Evolutionary conservation across 2,113 vertebrate species (phyloP).

Genomic region (Abramis brama): DNA sequence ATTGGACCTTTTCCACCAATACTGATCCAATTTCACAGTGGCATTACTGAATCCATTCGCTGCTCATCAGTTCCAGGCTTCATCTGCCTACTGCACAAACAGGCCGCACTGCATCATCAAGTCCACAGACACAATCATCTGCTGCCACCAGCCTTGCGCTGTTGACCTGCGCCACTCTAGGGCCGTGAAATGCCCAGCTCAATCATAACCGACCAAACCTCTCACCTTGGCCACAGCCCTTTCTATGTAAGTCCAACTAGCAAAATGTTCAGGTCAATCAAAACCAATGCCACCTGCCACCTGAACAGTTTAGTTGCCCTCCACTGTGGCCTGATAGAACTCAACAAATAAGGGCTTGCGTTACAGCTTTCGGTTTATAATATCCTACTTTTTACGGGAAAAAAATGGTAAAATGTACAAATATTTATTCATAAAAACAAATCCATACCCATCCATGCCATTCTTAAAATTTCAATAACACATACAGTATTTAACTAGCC

Average conservation of each 20-base stretch:
- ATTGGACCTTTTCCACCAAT: slow-evolving; percentile 42
- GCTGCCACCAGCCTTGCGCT: not conserved
- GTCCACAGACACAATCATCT: slow-evolving; percentile 25
- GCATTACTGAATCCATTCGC: slow-evolving; percentile 36
- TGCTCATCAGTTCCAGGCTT: slow-evolving; percentile 37
- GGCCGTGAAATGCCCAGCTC: slow-evolving; percentile 30
- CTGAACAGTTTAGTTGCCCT: not conserved
- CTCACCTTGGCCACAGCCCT: not conserved
- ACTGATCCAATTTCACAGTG: slow-evolving; percentile 39
- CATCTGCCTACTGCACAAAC: slow-evolving; percentile 34
- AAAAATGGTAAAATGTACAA: not conserved
- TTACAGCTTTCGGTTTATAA: not conserved
- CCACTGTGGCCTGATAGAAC: not conserved
- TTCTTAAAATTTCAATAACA: not conserved
- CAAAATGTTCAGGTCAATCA: slow-evolving; percentile 36
- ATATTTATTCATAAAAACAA: not conserved
- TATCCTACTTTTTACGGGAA: not conserved
- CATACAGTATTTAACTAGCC: no score
- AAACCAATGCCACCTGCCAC: slow-evolving; percentile 21
- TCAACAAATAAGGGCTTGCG: not conserved
- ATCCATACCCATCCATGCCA: not conserved
- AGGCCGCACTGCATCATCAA: not conserved
- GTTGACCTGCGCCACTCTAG: slow-evolving; percentile 24
- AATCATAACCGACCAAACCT: slow-evolving; percentile 22
- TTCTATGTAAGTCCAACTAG: slow-evolving; percentile 21